These are phyloP conservation scores for Pangasius macronema DNA, from an alignment of 2,797 vertebrate genomes.

Conservation along the genomic window DNA sequence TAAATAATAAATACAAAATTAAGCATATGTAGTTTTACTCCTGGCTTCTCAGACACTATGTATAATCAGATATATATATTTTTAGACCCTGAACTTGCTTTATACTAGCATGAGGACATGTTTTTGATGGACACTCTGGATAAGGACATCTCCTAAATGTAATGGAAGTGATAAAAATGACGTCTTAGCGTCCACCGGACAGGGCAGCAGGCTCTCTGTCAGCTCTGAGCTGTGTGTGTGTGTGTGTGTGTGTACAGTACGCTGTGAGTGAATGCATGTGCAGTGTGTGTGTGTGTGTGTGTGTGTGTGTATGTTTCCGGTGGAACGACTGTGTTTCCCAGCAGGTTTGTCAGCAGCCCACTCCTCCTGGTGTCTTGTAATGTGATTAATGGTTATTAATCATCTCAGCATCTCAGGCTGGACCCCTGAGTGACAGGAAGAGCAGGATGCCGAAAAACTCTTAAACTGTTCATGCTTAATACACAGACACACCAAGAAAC, in stretches of 20 bases:
- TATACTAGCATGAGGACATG: neutral
- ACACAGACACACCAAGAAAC: conserved; percentile 5
- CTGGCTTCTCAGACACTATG: neutral
- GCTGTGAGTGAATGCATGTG: conserved; percentile 70
- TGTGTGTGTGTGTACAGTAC: conserved; percentile 42
- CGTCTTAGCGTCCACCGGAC: neutral
- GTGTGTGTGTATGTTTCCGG: conserved; percentile 42
- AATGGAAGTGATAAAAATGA: neutral
- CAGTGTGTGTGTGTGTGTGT: conserved; percentile 20
- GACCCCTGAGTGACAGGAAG: conserved; percentile 76
- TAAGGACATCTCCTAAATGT: neutral
- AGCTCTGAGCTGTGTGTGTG: conserved; percentile 11
- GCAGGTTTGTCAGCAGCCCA: conserved; percentile 62
- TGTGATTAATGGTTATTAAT: conserved; percentile 86
- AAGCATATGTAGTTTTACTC: neutral
- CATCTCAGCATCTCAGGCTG: conserved; percentile 79
- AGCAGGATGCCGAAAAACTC: conserved; percentile 43
- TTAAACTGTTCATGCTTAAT: too few species aligned
- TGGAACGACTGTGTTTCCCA: conserved; percentile 74
- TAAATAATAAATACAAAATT: neutral
- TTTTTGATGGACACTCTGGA: too few species aligned
- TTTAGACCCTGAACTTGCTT: neutral
- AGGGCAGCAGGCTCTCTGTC: neutral
- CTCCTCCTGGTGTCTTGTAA: conserved; percentile 79
- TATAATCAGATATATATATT: neutral